Base-by-base conservation (phyloP, 2,888 invertebrate genomes). In the Lithosia quadra region DNA sequence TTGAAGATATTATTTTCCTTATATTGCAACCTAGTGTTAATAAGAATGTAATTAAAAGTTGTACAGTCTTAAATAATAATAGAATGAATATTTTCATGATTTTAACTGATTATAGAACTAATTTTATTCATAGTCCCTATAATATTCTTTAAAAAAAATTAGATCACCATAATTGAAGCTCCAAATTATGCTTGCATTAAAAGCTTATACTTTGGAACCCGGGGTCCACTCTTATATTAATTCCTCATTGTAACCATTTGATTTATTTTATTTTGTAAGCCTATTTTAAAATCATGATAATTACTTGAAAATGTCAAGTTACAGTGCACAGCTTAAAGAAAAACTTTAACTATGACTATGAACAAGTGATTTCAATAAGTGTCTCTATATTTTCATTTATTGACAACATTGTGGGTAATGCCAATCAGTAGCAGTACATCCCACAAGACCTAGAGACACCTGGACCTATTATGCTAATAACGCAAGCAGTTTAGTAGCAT, bases 1-100 rank as follows among this genome's bases (percentile, higher is more conserved):
- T 28, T 28, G 28, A 28, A 33, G 21, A n/a, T 18, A n/a, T n/a
- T 62, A n/a, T 62, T 62, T 62, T 62, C 62, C 62, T 49, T 33
- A 49, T 33, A 62, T 62, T 61, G 39, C 9, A 39, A 24, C 21
- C 22, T 10, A 22, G 58, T 58, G 10, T 7, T 28, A n/a, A 24
- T 5, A 15, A 43, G 22, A 55, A 22, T 2, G 22, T 13, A 4
- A 5, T 3, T 22, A 11, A 4, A 15, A 15, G 18, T 43, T 43
- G 43, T 43, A 15, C 39, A 43, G 43, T 3, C 18, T 13, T 1
- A 43, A 43, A 43, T 43, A 43, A 43, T 43, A 43, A 43, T 5
- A 43, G 18, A 49, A 43, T 43, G 15, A 28, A 43, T 18, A 1
- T 18, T 43, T 49, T 1, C 18, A 49, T 49, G 0, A 49, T 49